Conservation (phyloP, 2,888 invertebrate species). For the Phortica magna region DNA sequence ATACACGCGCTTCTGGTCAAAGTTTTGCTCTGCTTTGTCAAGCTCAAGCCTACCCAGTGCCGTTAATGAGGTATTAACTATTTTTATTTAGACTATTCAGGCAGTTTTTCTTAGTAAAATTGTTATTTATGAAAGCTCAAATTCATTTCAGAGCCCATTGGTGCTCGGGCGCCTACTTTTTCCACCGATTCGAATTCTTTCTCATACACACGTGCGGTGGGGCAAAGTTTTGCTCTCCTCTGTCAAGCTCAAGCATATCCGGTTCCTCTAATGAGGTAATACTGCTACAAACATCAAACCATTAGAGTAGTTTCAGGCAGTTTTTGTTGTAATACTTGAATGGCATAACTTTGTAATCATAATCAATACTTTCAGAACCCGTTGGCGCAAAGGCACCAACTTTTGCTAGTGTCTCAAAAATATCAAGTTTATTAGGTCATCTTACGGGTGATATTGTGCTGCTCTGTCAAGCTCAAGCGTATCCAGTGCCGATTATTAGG, state of each 20-base stretch:
- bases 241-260: conserved; percentile 81
- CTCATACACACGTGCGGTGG: conserved; percentile 79
- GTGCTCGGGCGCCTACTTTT: conserved; percentile 82
- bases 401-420: conserved; percentile 81
- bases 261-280: conserved; percentile 73
- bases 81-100: conserved; percentile 74
- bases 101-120: conserved; percentile 26
- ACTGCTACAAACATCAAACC: neutral
- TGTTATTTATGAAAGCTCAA: conserved; percentile 17
- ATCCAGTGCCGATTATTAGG: conserved; percentile 84
- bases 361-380: conserved; percentile 78
- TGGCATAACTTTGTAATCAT: neutral
- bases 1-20: conserved; percentile 77
- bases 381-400: conserved; percentile 81
- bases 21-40: conserved; percentile 79
- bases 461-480: conserved; percentile 85
- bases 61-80: conserved; percentile 72
- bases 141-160: conserved; percentile 80
- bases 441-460: conserved; percentile 80
- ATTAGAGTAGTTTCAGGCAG: conserved; percentile 35
- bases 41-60: conserved; percentile 79
- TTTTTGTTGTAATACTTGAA: neutral
- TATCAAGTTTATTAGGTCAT: conserved; percentile 79
- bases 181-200: conserved; percentile 82
- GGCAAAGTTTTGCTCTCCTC: conserved; percentile 76